These are phyloP conservation scores for Dipodomys spectabilis DNA, from an alignment of 2,113 vertebrate species.

Conservation along the genomic window DNA sequence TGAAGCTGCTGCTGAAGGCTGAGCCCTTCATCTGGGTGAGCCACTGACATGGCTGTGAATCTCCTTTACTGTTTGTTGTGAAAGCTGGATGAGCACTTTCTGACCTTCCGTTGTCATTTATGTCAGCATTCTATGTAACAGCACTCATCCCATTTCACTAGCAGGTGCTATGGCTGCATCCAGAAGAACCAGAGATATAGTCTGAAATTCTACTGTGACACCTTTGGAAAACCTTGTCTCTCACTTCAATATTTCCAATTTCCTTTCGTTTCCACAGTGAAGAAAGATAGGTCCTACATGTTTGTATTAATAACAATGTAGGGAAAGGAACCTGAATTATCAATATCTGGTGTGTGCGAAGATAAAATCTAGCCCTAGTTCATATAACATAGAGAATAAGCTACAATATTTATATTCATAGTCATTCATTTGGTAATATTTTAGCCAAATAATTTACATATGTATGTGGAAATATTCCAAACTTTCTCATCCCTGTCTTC, in stretches of 20 bases:
- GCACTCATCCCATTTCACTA: background rate
- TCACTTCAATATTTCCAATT: background rate
- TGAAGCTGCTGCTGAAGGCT: background rate
- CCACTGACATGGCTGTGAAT: background rate
- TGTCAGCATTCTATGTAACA: fast-evolving
- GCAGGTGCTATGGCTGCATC: fast-evolving
- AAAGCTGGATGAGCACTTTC: background rate
- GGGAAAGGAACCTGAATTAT: background rate
- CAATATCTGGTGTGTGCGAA: background rate
- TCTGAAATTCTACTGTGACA: background rate
- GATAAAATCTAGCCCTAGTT: background rate
- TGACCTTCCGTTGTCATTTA: background rate
- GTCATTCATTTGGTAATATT: no score
- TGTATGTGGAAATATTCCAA: no score
- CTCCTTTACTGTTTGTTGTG: background rate
- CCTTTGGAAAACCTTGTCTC: background rate
- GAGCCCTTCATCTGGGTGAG: background rate
- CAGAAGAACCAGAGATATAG: background rate
- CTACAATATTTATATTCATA: background rate
- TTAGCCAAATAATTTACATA: no score
- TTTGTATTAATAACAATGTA: background rate
- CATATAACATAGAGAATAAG: background rate
- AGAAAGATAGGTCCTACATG: background rate
- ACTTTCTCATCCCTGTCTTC: background rate
- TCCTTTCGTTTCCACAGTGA: background rate